A percentile compares a stretch with the other conserved stretches of the same genome.
These are phyloP conservation scores for Tetragonula clypearis DNA, from an alignment of 1,140 invertebrate genomes.

Conservation along the genomic window DNA sequence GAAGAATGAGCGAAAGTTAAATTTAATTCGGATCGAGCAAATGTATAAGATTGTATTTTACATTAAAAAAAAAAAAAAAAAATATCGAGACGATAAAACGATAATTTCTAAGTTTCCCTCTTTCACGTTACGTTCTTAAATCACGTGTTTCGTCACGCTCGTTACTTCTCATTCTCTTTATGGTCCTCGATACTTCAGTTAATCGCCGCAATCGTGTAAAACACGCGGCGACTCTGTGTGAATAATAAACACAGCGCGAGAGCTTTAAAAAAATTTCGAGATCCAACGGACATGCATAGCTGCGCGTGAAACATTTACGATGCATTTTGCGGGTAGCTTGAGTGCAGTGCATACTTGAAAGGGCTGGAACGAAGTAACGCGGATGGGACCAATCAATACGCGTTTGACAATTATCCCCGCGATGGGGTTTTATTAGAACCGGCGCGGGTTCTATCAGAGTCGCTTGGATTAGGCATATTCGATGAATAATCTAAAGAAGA, in stretches of 20 bases:
- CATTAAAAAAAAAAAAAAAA: no score
- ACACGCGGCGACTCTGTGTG: no score
- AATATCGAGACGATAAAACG: no score
- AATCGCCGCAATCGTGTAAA: neutral
- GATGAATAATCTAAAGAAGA: neutral
- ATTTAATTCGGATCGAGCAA: no score
- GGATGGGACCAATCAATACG: conserved; percentile 11
- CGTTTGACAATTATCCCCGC: neutral
- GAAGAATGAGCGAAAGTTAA: no score
- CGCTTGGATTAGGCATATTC: neutral
- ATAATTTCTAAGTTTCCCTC: no score
- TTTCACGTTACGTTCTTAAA: neutral
- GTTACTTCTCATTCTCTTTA: neutral
- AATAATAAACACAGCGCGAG: neutral
- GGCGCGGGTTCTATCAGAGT: neutral
- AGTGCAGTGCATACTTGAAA: conserved; percentile 1
- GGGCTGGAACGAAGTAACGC: conserved; percentile 6
- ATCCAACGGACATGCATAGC: neutral
- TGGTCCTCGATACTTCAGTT: neutral
- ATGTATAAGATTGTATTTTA: no score
- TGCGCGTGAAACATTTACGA: neutral
- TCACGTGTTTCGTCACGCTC: neutral
- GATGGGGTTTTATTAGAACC: neutral
- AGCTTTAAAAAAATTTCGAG: neutral
- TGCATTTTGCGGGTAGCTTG: neutral